Evolutionary conservation across 2,113 vertebrate genomes (phyloP).

Genomic region (Otus sunia): DNA sequence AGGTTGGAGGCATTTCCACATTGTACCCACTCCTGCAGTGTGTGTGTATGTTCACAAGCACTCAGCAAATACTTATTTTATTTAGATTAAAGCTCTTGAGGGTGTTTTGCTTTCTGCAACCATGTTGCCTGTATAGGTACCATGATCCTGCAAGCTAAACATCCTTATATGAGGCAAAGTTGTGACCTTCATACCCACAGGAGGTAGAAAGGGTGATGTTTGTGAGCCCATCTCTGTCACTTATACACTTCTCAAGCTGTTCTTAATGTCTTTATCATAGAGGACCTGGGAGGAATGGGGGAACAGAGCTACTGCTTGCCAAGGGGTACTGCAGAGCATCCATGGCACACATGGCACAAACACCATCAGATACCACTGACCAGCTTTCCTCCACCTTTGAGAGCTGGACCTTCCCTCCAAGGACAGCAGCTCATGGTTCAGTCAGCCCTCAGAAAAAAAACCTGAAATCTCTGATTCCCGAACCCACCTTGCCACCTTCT

Average conservation of each 20-base stretch:
- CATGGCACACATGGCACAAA: accelerated
- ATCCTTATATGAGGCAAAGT: background rate
- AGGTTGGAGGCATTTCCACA: background rate
- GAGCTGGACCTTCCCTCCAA: background rate
- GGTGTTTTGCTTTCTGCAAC: background rate
- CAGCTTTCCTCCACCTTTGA: background rate
- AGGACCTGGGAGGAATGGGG: background rate
- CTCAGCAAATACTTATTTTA: background rate
- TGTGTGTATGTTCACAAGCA: background rate
- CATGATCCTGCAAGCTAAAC: background rate
- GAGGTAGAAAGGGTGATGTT: background rate
- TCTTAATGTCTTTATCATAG: background rate
- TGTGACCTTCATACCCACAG: background rate
- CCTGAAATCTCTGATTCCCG: background rate
- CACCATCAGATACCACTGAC: background rate
- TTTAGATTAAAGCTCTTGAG: background rate
- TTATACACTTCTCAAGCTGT: background rate
- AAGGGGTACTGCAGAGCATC: background rate
- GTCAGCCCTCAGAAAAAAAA: background rate
- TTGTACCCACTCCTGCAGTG: background rate
- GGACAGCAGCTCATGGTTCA: background rate
- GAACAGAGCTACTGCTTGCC: background rate
- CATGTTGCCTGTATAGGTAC: accelerated
- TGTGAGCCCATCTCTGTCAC: background rate
- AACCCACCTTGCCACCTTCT: background rate